These are phyloP conservation scores for Ceratitis capitata DNA, from an alignment of 1,140 invertebrate species.

Conservation along the genomic window DNA sequence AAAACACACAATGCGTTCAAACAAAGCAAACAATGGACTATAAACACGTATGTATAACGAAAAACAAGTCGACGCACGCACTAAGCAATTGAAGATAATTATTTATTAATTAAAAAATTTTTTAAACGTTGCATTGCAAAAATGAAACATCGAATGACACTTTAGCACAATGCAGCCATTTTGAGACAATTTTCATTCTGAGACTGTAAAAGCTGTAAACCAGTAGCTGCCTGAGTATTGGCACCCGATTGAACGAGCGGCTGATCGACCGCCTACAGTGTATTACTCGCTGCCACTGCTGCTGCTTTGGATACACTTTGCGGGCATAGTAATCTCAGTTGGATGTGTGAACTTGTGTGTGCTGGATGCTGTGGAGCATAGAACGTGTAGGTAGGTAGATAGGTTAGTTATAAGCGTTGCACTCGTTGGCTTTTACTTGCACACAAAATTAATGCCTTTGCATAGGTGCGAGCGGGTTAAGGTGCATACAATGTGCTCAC, in stretches of 20 bases:
- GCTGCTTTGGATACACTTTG: not conserved
- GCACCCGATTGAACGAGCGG: not conserved
- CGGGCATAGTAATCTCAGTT: no score
- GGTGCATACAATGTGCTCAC: not conserved
- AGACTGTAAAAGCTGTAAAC: no score
- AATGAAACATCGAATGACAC: not conserved
- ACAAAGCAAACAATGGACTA: not conserved
- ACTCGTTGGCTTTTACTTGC: not conserved
- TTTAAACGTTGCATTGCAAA: not conserved
- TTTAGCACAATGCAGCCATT: constrained; percentile 11
- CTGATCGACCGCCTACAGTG: not conserved
- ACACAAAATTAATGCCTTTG: not conserved
- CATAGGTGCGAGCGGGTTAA: not conserved
- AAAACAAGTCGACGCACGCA: not conserved
- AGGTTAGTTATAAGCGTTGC: not conserved
- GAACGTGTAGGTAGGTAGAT: no score
- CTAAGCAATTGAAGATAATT: not conserved
- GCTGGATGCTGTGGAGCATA: not conserved
- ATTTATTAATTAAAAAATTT: not conserved
- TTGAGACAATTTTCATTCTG: not conserved
- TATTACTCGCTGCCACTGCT: not conserved
- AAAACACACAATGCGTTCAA: not conserved
- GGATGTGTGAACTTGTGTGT: not conserved
- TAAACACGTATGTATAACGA: not conserved
- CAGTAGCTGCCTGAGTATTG: not conserved